A percentile compares a stretch with the other conserved stretches of the same genome.
phyloP scores from a whole-genome alignment of 2,888 invertebrate species.

The Eilema sororculum region DNA sequence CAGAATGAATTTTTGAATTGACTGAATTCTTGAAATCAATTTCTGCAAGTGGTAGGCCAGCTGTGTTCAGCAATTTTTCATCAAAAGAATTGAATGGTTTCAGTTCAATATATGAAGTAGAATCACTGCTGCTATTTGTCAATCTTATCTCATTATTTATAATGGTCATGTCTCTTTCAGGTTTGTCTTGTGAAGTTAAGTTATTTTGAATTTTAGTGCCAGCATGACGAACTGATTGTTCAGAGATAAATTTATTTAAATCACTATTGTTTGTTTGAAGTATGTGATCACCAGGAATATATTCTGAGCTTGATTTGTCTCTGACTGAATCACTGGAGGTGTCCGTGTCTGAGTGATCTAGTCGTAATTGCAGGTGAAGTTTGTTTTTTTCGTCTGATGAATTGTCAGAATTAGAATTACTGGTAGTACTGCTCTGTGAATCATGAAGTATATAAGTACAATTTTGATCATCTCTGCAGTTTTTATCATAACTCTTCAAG shows the following conservation, averaged over 20 bases:
- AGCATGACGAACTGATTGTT: slow-evolving; percentile 33
- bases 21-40: slow-evolving; percentile 32
- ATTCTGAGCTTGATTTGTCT: slow-evolving; percentile 80
- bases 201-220: slow-evolving; percentile 41
- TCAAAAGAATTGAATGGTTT: slow-evolving; percentile 72
- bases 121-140: slow-evolving; percentile 74
- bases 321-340: slow-evolving; percentile 80
- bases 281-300: slow-evolving; percentile 77
- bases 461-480: slow-evolving; percentile 74
- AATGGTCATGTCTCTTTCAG: slow-evolving; percentile 30
- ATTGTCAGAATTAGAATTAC: slow-evolving; percentile 79
- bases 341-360: slow-evolving; percentile 82
- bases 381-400: slow-evolving; percentile 83
- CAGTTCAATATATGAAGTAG: slow-evolving; percentile 79
- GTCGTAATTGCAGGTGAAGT: slow-evolving; percentile 72
- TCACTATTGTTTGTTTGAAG: slow-evolving; percentile 48
- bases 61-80: slow-evolving; percentile 70
- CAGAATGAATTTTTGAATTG: slow-evolving; percentile 22
- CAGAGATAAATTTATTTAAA: slow-evolving; percentile 21
- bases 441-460: slow-evolving; percentile 82
- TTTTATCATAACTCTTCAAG: slow-evolving; percentile 47
- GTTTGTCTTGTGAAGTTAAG: slow-evolving; percentile 30
- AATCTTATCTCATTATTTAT: slow-evolving; percentile 60
- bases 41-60: slow-evolving; percentile 64
- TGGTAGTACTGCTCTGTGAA: slow-evolving; percentile 71